These are phyloP conservation scores for Vultur gryphus DNA, from an alignment of 2,797 vertebrate species.

Conservation along the genomic window DNA sequence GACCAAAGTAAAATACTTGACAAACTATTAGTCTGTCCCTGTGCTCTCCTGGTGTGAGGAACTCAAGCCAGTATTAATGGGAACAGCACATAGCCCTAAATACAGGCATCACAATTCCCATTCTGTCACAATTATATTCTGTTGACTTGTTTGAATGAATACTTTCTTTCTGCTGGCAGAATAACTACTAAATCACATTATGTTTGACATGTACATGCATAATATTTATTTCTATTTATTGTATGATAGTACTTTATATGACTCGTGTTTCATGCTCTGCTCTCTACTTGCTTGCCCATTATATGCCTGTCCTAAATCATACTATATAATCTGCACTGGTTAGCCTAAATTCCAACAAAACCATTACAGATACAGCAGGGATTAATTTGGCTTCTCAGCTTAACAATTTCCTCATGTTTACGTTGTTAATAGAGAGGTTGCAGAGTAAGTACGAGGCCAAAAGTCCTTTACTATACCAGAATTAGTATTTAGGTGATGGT, in stretches of 20 bases:
- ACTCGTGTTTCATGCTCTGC: neutral
- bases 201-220: neutral
- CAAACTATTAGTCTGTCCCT: neutral
- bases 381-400: neutral
- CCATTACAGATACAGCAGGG: neutral
- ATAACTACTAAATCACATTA: neutral
- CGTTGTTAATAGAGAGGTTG: neutral
- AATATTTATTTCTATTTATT: slow-evolving; percentile 51
- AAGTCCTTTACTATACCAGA: neutral
- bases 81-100: neutral
- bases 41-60: neutral
- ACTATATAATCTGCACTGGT: neutral
- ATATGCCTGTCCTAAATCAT: neutral
- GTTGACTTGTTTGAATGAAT: neutral
- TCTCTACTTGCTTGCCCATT: neutral
- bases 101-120: neutral
- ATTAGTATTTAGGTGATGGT: neutral
- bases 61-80: neutral
- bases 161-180: neutral
- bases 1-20: neutral
- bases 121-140: neutral
- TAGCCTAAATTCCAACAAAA: neutral
- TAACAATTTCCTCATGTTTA: neutral
- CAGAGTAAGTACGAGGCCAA: neutral
- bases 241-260: neutral